phyloP scores from a whole-genome alignment of 53 echinoderm and acorn worm species.

The Arbacia lixula region DNA sequence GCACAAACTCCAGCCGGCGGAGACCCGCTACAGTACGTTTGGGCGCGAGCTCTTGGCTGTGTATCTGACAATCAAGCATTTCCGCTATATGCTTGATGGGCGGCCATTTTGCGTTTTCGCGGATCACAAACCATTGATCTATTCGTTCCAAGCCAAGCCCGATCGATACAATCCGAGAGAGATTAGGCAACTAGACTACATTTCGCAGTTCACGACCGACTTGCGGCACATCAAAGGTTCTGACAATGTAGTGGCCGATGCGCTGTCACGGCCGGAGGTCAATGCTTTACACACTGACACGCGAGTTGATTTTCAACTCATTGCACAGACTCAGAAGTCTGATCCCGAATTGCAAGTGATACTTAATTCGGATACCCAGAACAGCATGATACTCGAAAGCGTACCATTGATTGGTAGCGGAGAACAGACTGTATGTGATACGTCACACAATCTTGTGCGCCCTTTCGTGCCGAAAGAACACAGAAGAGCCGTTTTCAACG shows the following conservation, averaged over 20 bases:
- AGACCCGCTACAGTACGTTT: constrained; percentile 64
- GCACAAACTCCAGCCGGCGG: constrained; percentile 49
- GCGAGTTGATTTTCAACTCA: constrained; percentile 36
- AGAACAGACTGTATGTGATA: too few species aligned
- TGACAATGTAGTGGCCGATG: constrained; percentile 67
- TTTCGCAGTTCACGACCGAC: constrained; percentile 69
- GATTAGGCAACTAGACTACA: constrained; percentile 72
- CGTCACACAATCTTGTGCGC: too few species aligned
- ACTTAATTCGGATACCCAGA: too few species aligned
- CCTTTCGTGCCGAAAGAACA: constrained; percentile 44
- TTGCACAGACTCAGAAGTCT: too few species aligned
- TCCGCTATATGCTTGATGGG: constrained; percentile 59
- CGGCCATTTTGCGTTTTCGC: constrained; percentile 59
- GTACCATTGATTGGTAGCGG: background rate
- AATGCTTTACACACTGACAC: constrained; percentile 14
- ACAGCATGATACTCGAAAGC: constrained; percentile 1
- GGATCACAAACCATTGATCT: constrained; percentile 60
- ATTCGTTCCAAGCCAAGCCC: constrained; percentile 56
- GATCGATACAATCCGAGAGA: constrained; percentile 61
- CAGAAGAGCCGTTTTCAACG: constrained; percentile 47
- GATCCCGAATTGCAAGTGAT: too few species aligned
- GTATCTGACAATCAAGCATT: constrained; percentile 55
- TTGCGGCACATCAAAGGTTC: constrained; percentile 56
- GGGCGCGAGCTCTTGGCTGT: constrained; percentile 59
- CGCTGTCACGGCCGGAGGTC: constrained; percentile 55